A percentile compares a stretch with the other conserved stretches of the same genome.
Evolutionary conservation across 2,888 invertebrate genomes (phyloP).

Genomic region (Cataglyphis altisquamis): DNA sequence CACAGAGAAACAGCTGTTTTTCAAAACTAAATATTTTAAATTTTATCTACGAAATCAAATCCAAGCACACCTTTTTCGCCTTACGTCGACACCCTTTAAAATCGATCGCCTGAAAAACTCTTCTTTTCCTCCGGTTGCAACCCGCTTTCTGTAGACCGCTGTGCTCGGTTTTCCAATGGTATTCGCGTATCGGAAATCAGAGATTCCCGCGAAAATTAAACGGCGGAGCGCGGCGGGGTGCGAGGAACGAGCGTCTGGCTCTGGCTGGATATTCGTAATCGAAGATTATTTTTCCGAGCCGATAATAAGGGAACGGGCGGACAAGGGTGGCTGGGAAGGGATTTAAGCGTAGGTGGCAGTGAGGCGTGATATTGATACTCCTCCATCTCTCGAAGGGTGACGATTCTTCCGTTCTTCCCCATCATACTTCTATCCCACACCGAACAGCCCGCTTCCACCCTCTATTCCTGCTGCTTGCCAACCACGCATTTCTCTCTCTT

Average conservation of each 20-base stretch:
- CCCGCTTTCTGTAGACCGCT: constrained; percentile 25
- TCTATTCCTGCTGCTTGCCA: constrained; percentile 58
- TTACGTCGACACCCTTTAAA: neutral
- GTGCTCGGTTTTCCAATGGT: constrained; percentile 43
- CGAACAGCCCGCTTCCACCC: constrained; percentile 17
- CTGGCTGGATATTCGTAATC: constrained; percentile 64
- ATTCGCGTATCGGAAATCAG: constrained; percentile 38
- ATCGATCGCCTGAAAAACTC: constrained; percentile 34
- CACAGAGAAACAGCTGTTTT: neutral
- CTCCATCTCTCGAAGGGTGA: constrained; percentile 80
- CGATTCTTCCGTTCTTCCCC: constrained; percentile 71
- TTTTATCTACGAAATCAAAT: neutral
- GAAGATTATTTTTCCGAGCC: constrained; percentile 80
- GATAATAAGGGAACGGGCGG: constrained; percentile 79
- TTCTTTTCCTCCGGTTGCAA: neutral
- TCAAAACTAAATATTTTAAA: neutral
- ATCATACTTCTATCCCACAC: constrained; percentile 56
- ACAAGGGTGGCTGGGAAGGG: constrained; percentile 66
- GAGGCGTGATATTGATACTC: constrained; percentile 84
- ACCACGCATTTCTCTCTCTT: constrained; percentile 50
- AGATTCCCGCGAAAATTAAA: constrained; percentile 62
- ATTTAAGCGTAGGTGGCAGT: constrained; percentile 78
- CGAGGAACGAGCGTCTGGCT: constrained; percentile 39
- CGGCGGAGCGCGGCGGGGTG: constrained; percentile 23
- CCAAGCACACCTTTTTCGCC: neutral